phyloP scores from a whole-genome alignment of 2,797 vertebrate genomes.

The Gila robusta region DNA sequence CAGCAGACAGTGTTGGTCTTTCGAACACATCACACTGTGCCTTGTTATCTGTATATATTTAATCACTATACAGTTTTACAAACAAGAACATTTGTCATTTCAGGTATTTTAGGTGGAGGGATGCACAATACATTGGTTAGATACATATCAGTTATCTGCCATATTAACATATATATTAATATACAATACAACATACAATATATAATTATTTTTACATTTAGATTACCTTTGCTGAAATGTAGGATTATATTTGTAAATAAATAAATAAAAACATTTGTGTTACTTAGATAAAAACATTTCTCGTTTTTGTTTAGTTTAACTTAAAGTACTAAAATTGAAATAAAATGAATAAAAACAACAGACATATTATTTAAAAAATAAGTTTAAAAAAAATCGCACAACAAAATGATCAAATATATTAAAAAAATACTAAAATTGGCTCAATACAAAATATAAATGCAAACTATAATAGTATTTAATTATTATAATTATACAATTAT shows the following conservation, averaged over 20 bases:
- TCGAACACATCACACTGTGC: conserved; percentile 8
- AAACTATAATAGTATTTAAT: background rate
- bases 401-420: too few species aligned
- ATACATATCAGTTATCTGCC: background rate
- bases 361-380: too few species aligned
- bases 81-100: conserved; percentile 12
- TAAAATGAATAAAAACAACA: background rate
- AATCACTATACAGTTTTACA: background rate
- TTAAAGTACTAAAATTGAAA: background rate
- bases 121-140: background rate
- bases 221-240: background rate
- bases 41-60: conserved; percentile 22
- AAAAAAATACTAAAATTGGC: background rate
- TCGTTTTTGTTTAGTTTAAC: background rate
- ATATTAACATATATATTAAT: background rate
- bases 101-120: background rate
- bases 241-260: background rate
- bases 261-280: background rate
- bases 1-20: conserved; percentile 48
- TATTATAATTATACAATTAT: too few species aligned
- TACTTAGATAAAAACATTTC: background rate
- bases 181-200: background rate
- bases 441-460: background rate
- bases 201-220: background rate
- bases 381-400: too few species aligned